A percentile compares a stretch with the other conserved stretches of the same genome.
Conservation (phyloP, 2,888 invertebrate genomes). For the Eupithecia insigniata region DNA sequence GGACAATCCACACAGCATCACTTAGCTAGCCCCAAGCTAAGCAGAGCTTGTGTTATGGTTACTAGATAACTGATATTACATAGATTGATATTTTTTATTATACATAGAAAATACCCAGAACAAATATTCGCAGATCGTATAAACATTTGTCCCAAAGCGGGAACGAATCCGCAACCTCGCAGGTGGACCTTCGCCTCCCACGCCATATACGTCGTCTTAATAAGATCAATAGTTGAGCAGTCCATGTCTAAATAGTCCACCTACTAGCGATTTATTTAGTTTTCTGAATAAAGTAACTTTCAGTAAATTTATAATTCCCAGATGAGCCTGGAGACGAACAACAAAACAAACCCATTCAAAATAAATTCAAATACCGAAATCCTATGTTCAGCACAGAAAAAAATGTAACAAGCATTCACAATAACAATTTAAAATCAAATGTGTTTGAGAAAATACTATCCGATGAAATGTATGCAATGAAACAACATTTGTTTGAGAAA, state of each 20-base stretch:
- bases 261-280: not conserved
- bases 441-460: constrained; percentile 68
- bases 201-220: too few relatives aligned
- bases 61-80: too few relatives aligned
- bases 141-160: too few relatives aligned
- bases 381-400: constrained; percentile 48
- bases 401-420: constrained; percentile 47
- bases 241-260: not conserved
- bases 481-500: constrained; percentile 61
- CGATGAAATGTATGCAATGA: constrained; percentile 69
- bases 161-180: too few relatives aligned
- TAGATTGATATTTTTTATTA: too few relatives aligned
- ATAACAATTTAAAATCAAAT: constrained; percentile 62
- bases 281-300: not conserved
- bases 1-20: too few relatives aligned
- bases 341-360: constrained; percentile 21
- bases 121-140: too few relatives aligned
- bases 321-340: constrained; percentile 44
- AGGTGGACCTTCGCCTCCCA: too few relatives aligned
- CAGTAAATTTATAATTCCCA: constrained; percentile 40
- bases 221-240: not conserved
- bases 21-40: too few relatives aligned
- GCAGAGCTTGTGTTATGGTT: too few relatives aligned
- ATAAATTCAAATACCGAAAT: constrained; percentile 39
- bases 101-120: too few relatives aligned